Base-by-base conservation (phyloP, 2,797 vertebrate species). In the Antrozous pallidus region DNA sequence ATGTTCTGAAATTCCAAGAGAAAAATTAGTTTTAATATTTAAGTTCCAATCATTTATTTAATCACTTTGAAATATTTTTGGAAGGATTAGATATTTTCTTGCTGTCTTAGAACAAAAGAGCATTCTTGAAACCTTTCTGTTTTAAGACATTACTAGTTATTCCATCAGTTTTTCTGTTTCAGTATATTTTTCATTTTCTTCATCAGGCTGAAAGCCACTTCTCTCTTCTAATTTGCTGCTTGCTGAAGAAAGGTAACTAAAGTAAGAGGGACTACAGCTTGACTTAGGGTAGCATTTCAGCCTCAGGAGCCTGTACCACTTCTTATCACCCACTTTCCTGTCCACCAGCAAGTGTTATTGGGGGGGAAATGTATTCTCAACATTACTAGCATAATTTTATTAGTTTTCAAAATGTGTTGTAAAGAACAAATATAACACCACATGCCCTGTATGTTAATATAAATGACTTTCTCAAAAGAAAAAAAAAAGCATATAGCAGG, bases 401-500 rank as follows among this genome's bases (percentile, higher is more conserved):
- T 58, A 45, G 70, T 84, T 94, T 93, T 88, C 65, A 91, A 79
- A 95, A 31, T 78, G 8, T 95, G 36, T 82, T 86, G 20, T 74
- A 93, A 94, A 74, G 17, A 84, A 36, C 28, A 83, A 92, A 94
- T 47, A 51, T 40, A 79, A 83, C 3, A 90, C 5, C 11, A 79
- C 14, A 91, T 91, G 24, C 14, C 36, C 58, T 63, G 0, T 89
- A 65, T 78, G 26, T 82, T 58, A 85, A 61, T 80, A 90, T 54
- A 73, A 95, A 81, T 85, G 33, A 91, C 93, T 91, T 82, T 78
- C 42, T 89, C 36, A 51, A 61, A 78, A 89, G 31, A 33, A 42
- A 81, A 88, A 75, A 65, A 69, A 33, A 82, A 26, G 38, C 31
- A 65, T 28, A 12, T 56, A 42, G 31, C 28, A 92, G 22, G 22